Evolutionary conservation across 1,140 invertebrate species (phyloP).

Genomic region (Penaeus vannamei): DNA sequence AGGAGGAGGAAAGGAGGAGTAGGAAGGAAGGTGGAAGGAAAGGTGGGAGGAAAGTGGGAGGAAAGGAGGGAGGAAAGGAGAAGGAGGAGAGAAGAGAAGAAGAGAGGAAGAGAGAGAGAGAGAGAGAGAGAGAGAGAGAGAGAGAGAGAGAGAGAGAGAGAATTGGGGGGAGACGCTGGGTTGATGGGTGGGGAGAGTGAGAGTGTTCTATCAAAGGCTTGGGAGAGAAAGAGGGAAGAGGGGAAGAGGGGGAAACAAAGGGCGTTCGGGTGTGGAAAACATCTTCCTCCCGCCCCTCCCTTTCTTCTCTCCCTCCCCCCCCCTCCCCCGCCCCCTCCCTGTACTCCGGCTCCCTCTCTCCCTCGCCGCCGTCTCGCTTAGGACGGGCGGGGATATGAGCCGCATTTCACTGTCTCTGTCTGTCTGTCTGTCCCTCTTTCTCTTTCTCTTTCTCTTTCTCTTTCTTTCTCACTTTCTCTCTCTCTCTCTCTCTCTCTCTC

Average conservation of each 20-base stretch:
- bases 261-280: neutral
- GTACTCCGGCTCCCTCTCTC: neutral
- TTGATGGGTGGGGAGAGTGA: too few relatives aligned
- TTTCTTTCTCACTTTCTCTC: constrained; percentile 8
- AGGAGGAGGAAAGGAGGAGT: neutral
- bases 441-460: neutral
- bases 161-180: neutral
- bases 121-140: neutral
- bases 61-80: constrained; percentile 12
- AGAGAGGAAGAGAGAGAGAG: neutral
- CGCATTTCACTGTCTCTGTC: neutral
- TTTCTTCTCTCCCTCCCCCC: neutral
- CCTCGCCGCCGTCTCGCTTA: neutral
- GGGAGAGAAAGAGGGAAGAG: neutral
- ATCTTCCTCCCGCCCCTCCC: neutral
- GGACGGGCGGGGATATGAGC: neutral
- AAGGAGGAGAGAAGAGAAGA: neutral
- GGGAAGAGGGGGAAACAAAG: neutral
- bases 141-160: neutral
- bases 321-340: neutral
- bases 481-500: neutral
- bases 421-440: neutral
- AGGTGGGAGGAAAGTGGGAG: neutral
- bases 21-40: neutral
- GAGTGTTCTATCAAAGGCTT: too few relatives aligned